Conservation (phyloP, 2,113 vertebrate genomes). For the Pseudopodoces humilis region DNA sequence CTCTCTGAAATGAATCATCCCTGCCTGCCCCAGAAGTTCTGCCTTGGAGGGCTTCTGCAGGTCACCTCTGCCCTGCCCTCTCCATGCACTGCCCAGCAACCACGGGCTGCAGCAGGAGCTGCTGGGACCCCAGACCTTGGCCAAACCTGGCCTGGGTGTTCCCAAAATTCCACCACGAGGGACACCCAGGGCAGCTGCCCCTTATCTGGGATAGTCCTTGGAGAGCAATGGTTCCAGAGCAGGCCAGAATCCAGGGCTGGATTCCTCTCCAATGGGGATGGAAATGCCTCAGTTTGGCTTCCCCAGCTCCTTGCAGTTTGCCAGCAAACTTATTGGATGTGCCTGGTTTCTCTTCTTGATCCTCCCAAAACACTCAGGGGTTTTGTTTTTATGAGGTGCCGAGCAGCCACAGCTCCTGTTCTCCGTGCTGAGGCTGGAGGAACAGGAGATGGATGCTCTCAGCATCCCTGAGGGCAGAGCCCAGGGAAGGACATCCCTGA, state of each 20-base stretch:
- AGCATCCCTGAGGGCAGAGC: background rate
- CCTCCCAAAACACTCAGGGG: background rate
- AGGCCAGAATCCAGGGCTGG: background rate
- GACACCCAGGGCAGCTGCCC: background rate
- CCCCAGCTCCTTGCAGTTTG: background rate
- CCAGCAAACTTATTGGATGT: background rate
- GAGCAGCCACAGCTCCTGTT: constrained; percentile 31
- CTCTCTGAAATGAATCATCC: background rate
- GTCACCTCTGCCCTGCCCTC: background rate
- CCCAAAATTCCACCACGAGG: background rate
- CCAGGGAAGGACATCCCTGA: background rate
- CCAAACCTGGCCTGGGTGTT: background rate
- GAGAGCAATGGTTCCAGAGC: background rate
- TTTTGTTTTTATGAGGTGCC: background rate
- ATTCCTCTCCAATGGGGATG: background rate
- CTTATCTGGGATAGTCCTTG: background rate
- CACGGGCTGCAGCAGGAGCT: background rate
- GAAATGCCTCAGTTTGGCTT: background rate
- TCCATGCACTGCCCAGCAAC: background rate
- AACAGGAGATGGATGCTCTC: background rate
- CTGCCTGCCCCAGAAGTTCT: background rate
- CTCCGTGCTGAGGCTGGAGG: background rate
- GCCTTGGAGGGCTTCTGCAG: background rate
- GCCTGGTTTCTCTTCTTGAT: background rate
- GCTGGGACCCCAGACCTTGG: background rate